Evolutionary conservation across 2,797 vertebrate species (phyloP), one percentile per base, ranked within the genome.

Genomic region (Delichon dasypus): DNA sequence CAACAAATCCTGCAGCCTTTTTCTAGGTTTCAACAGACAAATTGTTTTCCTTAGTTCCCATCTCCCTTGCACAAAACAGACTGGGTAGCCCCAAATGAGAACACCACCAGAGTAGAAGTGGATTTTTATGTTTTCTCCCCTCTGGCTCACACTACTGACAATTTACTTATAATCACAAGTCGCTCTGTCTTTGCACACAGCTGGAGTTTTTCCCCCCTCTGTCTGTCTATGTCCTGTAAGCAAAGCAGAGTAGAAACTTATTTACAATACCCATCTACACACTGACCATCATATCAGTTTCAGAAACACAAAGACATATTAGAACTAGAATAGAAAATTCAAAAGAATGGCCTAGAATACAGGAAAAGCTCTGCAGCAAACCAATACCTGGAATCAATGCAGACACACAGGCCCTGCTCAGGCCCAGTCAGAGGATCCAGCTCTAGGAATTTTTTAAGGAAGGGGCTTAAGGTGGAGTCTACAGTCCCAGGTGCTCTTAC

Each of bases 331-430:
- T 1, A 65, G 32, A 60, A 79, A 85, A 91, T 29, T 45, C 44
- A 34, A 83, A 88, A 77, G 26, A n/a, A 76, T 10, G 5, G 66
- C 17, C 25, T 50, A 40, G 9, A 85, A 79, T 21, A 36, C 5
- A 38, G 34, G 13, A 66, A 66, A 70, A 73, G 68, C 34, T 73
- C 62, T 51, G 53, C 12, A 55, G 53, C 45, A 76, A 68, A 44
- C 25, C 42, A 58, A 26, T 79, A 87, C 50, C 74, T 88, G 67
- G 57, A 78, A 58, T 38, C 0, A 5, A 55, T 53, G 55, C 38
- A 89, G 62, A 73, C n/a, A 83, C 81, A 90, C 13, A 93, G 45
- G 34, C 53, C 34, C 65, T 79, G 54, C 30, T 76, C 72, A 81
- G 60, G 77, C 47, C 66, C 36, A 44, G 40, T 55, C 48, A 85